These are phyloP conservation scores for Monochamus saltuarius DNA, from an alignment of 1,140 invertebrate genomes.

Conservation along the genomic window DNA sequence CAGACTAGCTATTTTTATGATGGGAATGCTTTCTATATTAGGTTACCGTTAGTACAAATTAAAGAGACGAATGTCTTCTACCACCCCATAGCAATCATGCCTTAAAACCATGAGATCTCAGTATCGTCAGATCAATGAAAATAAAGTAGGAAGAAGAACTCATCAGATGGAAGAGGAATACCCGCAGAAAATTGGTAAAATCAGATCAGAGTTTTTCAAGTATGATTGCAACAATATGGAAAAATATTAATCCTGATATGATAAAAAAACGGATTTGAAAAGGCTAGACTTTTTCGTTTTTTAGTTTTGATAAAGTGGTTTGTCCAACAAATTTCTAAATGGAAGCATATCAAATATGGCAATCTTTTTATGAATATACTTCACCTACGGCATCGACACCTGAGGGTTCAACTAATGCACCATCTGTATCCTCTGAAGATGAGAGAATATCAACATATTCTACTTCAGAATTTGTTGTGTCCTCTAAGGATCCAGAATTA, in stretches of 20 bases:
- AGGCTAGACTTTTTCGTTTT: constrained; percentile 12
- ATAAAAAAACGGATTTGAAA: constrained; percentile 13
- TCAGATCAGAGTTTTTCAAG: constrained; percentile 3
- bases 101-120: constrained; percentile 47
- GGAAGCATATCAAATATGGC: constrained; percentile 7
- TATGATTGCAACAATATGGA: constrained; percentile 6
- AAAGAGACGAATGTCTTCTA: constrained; percentile 39
- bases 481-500: not conserved
- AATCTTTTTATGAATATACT: not conserved
- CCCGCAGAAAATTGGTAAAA: constrained; percentile 9
- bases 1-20: constrained; percentile 44
- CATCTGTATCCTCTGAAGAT: too few species aligned
- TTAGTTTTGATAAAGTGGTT: too few species aligned
- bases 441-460: too few species aligned
- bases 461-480: not conserved
- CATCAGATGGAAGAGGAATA: constrained; percentile 11
- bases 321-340: not conserved
- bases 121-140: constrained; percentile 29
- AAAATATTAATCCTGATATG: constrained; percentile 5
- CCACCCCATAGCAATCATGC: constrained; percentile 46
- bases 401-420: constrained; percentile 2
- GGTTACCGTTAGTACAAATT: constrained; percentile 37
- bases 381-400: not conserved
- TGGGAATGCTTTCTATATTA: constrained; percentile 46
- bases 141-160: constrained; percentile 19